phyloP scores from a whole-genome alignment of 2,113 vertebrate genomes.

The Poeciliopsis prolifica region DNA sequence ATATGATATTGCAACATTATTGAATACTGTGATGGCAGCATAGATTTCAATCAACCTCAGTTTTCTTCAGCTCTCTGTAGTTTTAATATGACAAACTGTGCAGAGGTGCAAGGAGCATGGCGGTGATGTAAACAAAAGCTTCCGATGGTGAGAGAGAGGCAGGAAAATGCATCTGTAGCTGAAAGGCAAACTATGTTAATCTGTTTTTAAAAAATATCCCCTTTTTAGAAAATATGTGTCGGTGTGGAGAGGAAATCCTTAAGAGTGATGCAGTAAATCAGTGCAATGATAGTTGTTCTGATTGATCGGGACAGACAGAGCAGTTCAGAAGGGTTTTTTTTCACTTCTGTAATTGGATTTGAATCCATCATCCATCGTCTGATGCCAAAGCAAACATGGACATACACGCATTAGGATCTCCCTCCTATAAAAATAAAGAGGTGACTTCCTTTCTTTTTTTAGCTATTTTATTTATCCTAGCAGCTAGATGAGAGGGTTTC shows the following conservation, averaged over 20 bases:
- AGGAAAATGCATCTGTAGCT: constrained; percentile 52
- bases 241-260: constrained; percentile 55
- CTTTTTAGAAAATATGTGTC: constrained; percentile 59
- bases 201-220: constrained; percentile 61
- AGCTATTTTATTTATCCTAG: constrained; percentile 49
- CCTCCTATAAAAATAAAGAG: constrained; percentile 31
- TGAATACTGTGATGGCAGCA: neutral
- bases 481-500: constrained; percentile 44
- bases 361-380: constrained; percentile 23
- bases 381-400: constrained; percentile 48
- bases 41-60: neutral
- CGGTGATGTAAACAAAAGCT: constrained; percentile 16
- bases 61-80: neutral
- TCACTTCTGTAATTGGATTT: constrained; percentile 35
- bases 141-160: constrained; percentile 36
- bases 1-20: neutral
- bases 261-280: constrained; percentile 62
- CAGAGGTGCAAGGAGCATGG: neutral
- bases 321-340: constrained; percentile 40
- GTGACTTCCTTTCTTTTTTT: constrained; percentile 29
- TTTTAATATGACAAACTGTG: neutral
- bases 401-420: constrained; percentile 44
- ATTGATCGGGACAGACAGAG: constrained; percentile 48
- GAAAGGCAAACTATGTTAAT: constrained; percentile 66
- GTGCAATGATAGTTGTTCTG: constrained; percentile 43